A percentile compares a stretch with the other conserved stretches of the same genome.
Evolutionary conservation across 2,113 vertebrate genomes (phyloP).

Genomic region (Hippopotamus amphibius): DNA sequence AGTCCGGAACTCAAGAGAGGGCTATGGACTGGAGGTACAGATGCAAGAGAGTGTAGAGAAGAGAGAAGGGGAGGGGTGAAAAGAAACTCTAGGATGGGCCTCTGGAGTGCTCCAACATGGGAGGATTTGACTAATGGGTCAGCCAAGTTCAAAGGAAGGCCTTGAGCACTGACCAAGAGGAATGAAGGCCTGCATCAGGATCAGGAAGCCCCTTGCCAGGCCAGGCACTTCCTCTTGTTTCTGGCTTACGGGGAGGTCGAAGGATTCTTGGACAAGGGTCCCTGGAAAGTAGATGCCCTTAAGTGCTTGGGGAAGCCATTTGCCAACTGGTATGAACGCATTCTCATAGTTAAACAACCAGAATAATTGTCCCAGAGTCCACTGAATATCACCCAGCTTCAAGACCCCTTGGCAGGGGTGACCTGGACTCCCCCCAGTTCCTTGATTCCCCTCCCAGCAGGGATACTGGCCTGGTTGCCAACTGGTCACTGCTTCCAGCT

Average conservation of each 20-base stretch:
- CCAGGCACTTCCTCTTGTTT: not conserved
- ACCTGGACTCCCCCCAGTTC: not conserved
- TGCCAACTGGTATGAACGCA: not conserved
- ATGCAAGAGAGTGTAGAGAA: rapidly evolving
- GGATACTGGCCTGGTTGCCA: constrained; percentile 56
- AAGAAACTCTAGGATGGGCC: not conserved
- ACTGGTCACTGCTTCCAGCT: constrained; percentile 64
- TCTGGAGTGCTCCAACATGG: not conserved
- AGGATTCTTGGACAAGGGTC: not conserved
- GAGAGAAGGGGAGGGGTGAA: not conserved
- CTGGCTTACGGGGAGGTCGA: not conserved
- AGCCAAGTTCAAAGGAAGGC: not conserved
- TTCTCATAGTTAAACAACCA: not conserved
- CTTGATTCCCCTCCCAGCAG: not conserved
- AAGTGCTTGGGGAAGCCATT: not conserved
- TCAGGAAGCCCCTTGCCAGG: not conserved
- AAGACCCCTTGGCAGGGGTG: not conserved
- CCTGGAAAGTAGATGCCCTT: not conserved
- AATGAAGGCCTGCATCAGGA: rapidly evolving
- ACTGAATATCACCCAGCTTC: not conserved
- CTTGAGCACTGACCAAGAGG: not conserved
- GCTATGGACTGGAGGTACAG: not conserved
- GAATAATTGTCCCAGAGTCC: not conserved
- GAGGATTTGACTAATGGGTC: not conserved
- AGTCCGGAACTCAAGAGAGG: not conserved